Percentiles rank a stretch among this genome's conserved stretches.
These are phyloP conservation scores for Zoroaster sp. DNA, from an alignment of 53 echinoderm and acorn worm species.

Conservation along the genomic window DNA sequence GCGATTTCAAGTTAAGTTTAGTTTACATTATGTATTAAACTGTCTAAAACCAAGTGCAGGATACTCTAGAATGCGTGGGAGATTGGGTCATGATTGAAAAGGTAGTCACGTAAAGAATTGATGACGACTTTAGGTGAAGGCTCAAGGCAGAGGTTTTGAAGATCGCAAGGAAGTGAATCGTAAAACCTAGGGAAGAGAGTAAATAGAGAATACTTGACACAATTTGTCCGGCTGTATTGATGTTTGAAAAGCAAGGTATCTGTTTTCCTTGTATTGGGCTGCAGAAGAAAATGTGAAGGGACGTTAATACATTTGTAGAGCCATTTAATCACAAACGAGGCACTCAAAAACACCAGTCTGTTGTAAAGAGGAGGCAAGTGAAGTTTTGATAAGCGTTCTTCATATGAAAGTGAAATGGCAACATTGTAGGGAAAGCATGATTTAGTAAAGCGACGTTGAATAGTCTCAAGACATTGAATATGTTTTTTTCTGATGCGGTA, in stretches of 20 bases:
- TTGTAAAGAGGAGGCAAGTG: slow-evolving; percentile 5
- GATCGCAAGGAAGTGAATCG: too few species aligned
- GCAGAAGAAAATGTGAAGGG: background rate
- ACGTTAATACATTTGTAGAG: background rate
- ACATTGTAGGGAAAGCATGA: slow-evolving; percentile 2
- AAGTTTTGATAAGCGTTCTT: slow-evolving; percentile 3
- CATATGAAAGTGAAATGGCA: slow-evolving; percentile 24
- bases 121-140: too few species aligned
- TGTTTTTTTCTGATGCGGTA: slow-evolving; percentile 31
- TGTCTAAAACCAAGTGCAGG: too few species aligned
- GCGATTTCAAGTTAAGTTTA: too few species aligned
- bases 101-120: too few species aligned
- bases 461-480: slow-evolving; percentile 8
- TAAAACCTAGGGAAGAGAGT: too few species aligned
- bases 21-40: too few species aligned
- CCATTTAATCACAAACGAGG: background rate
- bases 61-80: too few species aligned
- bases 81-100: too few species aligned
- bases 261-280: background rate
- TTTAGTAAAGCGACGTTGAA: slow-evolving; percentile 14
- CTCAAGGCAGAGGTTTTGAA: too few species aligned
- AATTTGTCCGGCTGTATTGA: background rate
- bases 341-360: background rate
- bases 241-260: background rate
- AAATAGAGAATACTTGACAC: too few species aligned